Evolutionary conservation across 2,888 invertebrate genomes (phyloP), one percentile per base, ranked within the genome.

Genomic region (Formica aserva): DNA sequence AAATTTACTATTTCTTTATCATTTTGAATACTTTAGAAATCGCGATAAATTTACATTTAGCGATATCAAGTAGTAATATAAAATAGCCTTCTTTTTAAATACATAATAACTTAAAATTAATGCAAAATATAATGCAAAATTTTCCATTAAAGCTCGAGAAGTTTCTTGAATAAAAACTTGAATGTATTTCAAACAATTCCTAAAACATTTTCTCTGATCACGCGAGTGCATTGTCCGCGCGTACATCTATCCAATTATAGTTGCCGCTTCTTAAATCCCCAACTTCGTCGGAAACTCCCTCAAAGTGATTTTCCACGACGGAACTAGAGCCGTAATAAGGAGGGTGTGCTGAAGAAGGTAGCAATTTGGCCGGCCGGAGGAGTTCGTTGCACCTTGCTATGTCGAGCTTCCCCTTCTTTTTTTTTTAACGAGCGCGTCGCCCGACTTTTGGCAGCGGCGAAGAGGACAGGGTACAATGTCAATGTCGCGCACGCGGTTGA

Each of bases 291-390:
- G 55, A 75, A 82, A 75, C 57, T 66, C 65, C 67, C 45, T 60
- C 57, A 80, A 80, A 63, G 80, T 75, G 85, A 85, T 85, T 85
- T 83, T 74, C 80, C 71, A 65, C 63, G 80, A 74, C 63, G 67
- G 45, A 66, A 84, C 75, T 69, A 71, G 65, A 81, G 76, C 62
- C 75, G 66, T 80, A 77, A 77, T 84, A 74, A 77, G 67, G 52
- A 72, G 81, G 75, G 75, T 69, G 48, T 32, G 63, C 55, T 66
- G 77, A 72, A 81, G 78, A 86, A 84, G 84, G 86, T 86, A 86
- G 84, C 86, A 86, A 86, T 84, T 84, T 86, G 77, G 65, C 32
- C 38, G 52, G 75, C 57, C 66, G 69, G 29, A n/a, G 22, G 32
- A 84, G 84, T 82, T 82, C 85, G 22, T 75, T 83, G 83, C 67